Base-by-base conservation (phyloP, 2,888 invertebrate species). In the Hyalella azteca region DNA sequence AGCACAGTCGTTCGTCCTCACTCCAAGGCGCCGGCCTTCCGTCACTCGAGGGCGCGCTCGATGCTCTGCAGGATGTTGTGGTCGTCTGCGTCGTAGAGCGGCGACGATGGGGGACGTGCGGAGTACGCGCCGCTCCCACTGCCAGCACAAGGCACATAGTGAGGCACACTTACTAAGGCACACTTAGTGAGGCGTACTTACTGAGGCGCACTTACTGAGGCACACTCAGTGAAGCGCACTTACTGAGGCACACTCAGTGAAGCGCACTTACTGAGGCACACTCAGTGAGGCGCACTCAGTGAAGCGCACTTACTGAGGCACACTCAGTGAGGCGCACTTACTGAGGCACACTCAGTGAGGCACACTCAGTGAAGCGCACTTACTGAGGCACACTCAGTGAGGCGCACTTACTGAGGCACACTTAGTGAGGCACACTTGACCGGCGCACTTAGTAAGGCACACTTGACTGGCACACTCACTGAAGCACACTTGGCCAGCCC, bases 51-150 rank as follows among this genome's bases (percentile, higher is more conserved):
- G 73, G 81, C 84, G 26, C 84, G 60, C 60, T 84, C 84, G 19
- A 84, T 84, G 79, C 82, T 81, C n/a, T 81, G 82, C 22, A 84
- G 73, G 41, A 84, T 84, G 19, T 79, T 79, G 41, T 84, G 82
- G 39, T 84, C 84, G 29, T 59, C 78, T 32, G 80, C 81, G 79
- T 84, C 84, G 77, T 84, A 84, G 3, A 73, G 77, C 9, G 81
- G 78, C n/a, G 81, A 75, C 0, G 82, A 66, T 1, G 77, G 2
- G 2, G 73, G 45, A 45, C 11, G 41, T 45, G 45, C 75, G 40
- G 41, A 19, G n/a, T 19, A 11, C 9, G n/a, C 41, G 15, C 0
- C 13, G 40, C 5, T n/a, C 2, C 54, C 54, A 13, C 54, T 54
- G 54, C 54, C 29, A 29, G 7, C 22, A 54, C 22, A 26, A 54